Evolutionary conservation across 2,888 invertebrate species (phyloP), one percentile per base, ranked within the genome.

Genomic region (Matsumyia berberina): DNA sequence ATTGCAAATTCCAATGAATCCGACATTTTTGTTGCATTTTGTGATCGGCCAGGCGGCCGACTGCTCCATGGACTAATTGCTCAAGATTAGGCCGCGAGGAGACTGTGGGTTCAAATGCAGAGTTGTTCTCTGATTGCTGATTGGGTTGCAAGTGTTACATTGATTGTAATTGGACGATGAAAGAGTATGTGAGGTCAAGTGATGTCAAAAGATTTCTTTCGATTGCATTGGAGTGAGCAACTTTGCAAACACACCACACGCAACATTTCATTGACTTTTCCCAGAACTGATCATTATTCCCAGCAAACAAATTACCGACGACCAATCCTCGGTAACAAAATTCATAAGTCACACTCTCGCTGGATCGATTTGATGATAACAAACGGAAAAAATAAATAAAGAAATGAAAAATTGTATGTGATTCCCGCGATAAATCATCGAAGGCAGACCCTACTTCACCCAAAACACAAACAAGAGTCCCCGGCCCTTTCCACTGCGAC

Each of bases 201-300:
- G n/a, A 35, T 51, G 12, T n/a, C 2, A 12, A 42, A 42, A n/a
- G n/a, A n/a, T n/a, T n/a, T n/a, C n/a, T n/a, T n/a, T n/a, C n/a
- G n/a, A n/a, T n/a, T n/a, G n/a, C n/a, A n/a, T n/a, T n/a, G n/a
- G n/a, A n/a, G n/a, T n/a, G n/a, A n/a, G n/a, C n/a, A n/a, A n/a
- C n/a, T n/a, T n/a, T n/a, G n/a, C n/a, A n/a, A n/a, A n/a, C n/a
- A n/a, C n/a, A n/a, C n/a, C n/a, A n/a, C n/a, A n/a, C n/a, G 24
- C 57, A 58, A 44, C 42, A 44, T 37, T 42, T 31, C 53, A 42
- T 24, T 24, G 33, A 62, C 29, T 12, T n/a, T 83, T 78, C 78
- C 73, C 60, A 35, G 78, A 83, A 83, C 44, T 83, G 42, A 83
- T 83, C 67, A 77, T 55, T 82, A 82, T 82, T 82, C n/a, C 82